Evolutionary conservation across 1,140 invertebrate genomes (phyloP).

Genomic region (Bemisia tabaci): DNA sequence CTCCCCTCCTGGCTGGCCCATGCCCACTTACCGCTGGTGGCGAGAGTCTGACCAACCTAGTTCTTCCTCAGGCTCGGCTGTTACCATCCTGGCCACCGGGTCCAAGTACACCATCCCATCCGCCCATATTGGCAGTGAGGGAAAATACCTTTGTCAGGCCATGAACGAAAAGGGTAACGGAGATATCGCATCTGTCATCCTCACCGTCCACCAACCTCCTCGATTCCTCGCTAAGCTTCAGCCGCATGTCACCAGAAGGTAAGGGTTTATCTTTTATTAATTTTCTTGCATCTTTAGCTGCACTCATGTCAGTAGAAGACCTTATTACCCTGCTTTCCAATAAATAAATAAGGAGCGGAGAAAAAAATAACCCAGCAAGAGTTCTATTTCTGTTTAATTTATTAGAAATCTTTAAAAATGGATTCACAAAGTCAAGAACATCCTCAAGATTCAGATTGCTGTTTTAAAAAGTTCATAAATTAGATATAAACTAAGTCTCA

Average conservation of each 20-base stretch:
- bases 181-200: slow-evolving; percentile 59
- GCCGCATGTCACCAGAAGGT: slow-evolving; percentile 57
- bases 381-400: too few species aligned
- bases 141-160: slow-evolving; percentile 76
- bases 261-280: slow-evolving; percentile 21
- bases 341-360: too few species aligned
- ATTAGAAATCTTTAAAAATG: too few species aligned
- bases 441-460: too few species aligned
- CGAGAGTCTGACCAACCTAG: slow-evolving; percentile 45
- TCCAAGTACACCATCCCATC: slow-evolving; percentile 70
- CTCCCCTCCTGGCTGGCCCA: slow-evolving; percentile 75
- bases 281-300: too few species aligned
- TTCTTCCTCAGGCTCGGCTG: slow-evolving; percentile 37
- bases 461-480: too few species aligned
- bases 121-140: slow-evolving; percentile 69
- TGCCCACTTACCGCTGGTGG: slow-evolving; percentile 79
- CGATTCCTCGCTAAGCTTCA: slow-evolving; percentile 69
- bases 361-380: too few species aligned
- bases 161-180: slow-evolving; percentile 77
- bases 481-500: too few species aligned
- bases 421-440: too few species aligned
- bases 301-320: too few species aligned
- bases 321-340: too few species aligned
- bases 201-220: slow-evolving; percentile 77
- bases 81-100: slow-evolving; percentile 52